Percentiles rank a stretch among this genome's conserved stretches.
Evolutionary conservation across 1,140 invertebrate genomes (phyloP).

Genomic region (Panonychus citri): DNA sequence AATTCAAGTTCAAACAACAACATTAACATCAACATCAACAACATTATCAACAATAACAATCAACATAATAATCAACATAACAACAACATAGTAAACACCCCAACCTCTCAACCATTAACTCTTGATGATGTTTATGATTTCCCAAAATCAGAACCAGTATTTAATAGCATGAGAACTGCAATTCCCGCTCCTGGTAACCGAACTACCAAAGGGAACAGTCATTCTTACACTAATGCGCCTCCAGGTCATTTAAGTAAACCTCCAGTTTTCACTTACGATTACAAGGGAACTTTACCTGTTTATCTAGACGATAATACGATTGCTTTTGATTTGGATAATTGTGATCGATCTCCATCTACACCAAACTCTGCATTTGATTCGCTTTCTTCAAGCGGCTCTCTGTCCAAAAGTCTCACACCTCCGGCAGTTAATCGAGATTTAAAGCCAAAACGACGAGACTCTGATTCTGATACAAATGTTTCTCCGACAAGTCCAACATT

Average conservation of each 20-base stretch:
- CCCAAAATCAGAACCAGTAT: constrained; percentile 22
- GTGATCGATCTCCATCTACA: constrained; percentile 14
- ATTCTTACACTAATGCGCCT: constrained; percentile 47
- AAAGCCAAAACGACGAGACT: constrained; percentile 39
- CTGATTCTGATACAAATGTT: neutral
- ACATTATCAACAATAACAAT: no score
- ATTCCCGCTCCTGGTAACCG: constrained; percentile 10
- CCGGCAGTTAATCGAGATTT: constrained; percentile 48
- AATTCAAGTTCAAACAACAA: neutral
- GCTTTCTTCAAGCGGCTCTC: constrained; percentile 22
- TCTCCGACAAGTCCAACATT: constrained; percentile 3
- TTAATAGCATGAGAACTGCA: constrained; percentile 11
- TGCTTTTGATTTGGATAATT: neutral
- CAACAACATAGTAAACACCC: no score
- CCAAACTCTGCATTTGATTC: constrained; percentile 9
- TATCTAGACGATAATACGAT: constrained; percentile 21
- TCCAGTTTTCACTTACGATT: constrained; percentile 15
- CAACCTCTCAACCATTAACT: neutral
- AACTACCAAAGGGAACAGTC: constrained; percentile 22
- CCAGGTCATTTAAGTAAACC: constrained; percentile 17
- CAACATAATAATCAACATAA: no score
- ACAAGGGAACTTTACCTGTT: constrained; percentile 7
- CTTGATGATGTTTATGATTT: constrained; percentile 45
- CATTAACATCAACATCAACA: no score
- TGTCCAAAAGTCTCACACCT: constrained; percentile 24